Evolutionary conservation across 2,113 vertebrate genomes (phyloP), one percentile per base, ranked within the genome.

Genomic region (Scartelaos histophorus): DNA sequence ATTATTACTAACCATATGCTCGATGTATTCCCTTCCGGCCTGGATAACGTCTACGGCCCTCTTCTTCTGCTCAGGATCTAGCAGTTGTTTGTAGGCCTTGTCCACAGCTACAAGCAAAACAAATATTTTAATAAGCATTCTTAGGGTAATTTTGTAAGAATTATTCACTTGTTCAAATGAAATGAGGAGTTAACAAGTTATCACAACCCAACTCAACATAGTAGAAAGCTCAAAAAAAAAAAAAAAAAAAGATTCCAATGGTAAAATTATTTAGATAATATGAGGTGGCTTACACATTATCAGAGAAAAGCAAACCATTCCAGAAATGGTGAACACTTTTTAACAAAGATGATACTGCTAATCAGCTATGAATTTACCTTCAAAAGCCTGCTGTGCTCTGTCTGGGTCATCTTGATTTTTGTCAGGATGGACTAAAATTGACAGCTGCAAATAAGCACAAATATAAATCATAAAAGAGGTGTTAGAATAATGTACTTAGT

Each of bases 361-460:
- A 51, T 51, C 17, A 54, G 10, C 51, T 9, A 21, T 21, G 51
- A 21, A 3, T 51, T 62, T 65, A 99, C 98, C 98, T 97, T 99
- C 98, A 89, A 99, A 99, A 0, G 98, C 96, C 89, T 94, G 96
- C 90, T 99, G 98, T n/a, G 98, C 94, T 94, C 97, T 91, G 0
- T 97, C 95, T 78, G 87, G 87, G 85, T 99, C 96, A 78, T 95
- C 97, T 81, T 99, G 98, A 74, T 99, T 99, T 92, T 99, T 99
- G 90, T 99, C 98, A 71, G 98, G 98, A 92, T 99, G 98, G 69
- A 99, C 98, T 88, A 99, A 92, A 88, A 99, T 98, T 57, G 98
- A 99, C 78, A 99, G 89, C 98, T 99, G 61, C 24, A 85, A 54
- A 54, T 54, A 7, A 19, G n/a, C n/a, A 54, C 51, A 54, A 54